Base-by-base conservation (phyloP, 35 echinoderm and acorn worm genomes). In the Ophiothrix spiculata region DNA sequence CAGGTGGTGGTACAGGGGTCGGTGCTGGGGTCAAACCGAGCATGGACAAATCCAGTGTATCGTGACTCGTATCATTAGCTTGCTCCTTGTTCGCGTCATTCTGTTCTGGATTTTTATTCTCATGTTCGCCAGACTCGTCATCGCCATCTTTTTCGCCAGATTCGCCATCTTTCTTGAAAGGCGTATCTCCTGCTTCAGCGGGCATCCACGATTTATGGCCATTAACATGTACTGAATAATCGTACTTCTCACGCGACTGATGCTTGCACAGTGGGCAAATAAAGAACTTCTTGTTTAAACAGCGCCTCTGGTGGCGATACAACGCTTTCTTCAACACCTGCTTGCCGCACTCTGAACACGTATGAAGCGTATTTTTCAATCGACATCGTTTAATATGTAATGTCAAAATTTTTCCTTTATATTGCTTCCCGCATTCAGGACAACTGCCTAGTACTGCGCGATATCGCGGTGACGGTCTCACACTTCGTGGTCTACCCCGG, bases 191-290 rank as follows among this genome's bases (percentile, higher is more conserved):
- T n/a, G 45, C 37, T 28, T 92, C 84, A 39, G 89, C 64, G 35
- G 86, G 79, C 82, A 93, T 78, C 95, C 95, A 97, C 0, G 91
- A 80, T 54, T 91, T 90, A 46, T 97, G 95, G 64, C 88, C 90
- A 33, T 97, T 91, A 25, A 97, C 81, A 69, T 97, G 95, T 56
- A 89, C 77, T 40, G 79, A 84, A 79, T 87, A 93, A 60, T 97
- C 95, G 74, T 86, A 87, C 28, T 54, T 85, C 77, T 97, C 87
- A 17, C 91, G 63, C 0, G 95, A 93, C 37, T 97, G 80, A 42
- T 97, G 95, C 37, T 89, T 82, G 38, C 95, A 97, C 23, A 97
- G 85, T 14, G 81, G 81, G 81, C 95, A 97, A 36, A 84, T 54
- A 64, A 81, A 94, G 21, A 79, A 79, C 36, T 90, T 90, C 60